Evolutionary conservation across 2,797 vertebrate species (phyloP), one percentile per base, ranked within the genome.

Genomic region (Neosalanx taihuensis): DNA sequence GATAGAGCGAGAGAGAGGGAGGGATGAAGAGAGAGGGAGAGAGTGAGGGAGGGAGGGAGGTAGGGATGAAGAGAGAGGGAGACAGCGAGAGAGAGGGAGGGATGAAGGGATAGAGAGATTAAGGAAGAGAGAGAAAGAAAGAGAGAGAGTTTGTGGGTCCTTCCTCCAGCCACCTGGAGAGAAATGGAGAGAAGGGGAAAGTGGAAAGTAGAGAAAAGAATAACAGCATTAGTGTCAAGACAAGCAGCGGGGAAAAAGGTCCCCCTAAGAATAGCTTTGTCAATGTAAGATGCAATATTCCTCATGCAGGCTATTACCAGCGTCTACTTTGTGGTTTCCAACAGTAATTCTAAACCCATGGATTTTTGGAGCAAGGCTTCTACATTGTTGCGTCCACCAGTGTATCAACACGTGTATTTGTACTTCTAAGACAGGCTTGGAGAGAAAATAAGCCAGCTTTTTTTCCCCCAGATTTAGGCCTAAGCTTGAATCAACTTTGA

Each of bases 401-500:
- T 82, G 75, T 41, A 79, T 84, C 79, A 70, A 64, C 7, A 64
- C 81, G 81, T 83, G 81, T 82, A 80, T 87, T 85, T 89, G 77
- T 80, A 85, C 84, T 83, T 81, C 61, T 76, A 83, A 74, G 74
- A 80, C 18, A 30, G 35, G 75, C 67, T 68, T 63, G 76, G 72
- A 79, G 75, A 76, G 81, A 87, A 87, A 87, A 88, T 84, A 88
- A 83, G 76, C 83, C 76, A 74, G 72, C 66, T 74, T 81, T 85
- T n/a, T 87, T 84, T 73, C 79, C 74, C 49, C 76, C 76, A 89
- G 79, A 88, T 87, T 84, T 85, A 72, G 66, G 69, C 72, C 56
- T 82, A 81, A 87, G 83, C 86, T 78, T 81, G 79, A 82, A 83
- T 79, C 83, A 83, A 89, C 79, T 82, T 76, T 69, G 84, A 84